phyloP scores from a whole-genome alignment of 1,140 invertebrate species.

The Chionoecetes opilio region DNA sequence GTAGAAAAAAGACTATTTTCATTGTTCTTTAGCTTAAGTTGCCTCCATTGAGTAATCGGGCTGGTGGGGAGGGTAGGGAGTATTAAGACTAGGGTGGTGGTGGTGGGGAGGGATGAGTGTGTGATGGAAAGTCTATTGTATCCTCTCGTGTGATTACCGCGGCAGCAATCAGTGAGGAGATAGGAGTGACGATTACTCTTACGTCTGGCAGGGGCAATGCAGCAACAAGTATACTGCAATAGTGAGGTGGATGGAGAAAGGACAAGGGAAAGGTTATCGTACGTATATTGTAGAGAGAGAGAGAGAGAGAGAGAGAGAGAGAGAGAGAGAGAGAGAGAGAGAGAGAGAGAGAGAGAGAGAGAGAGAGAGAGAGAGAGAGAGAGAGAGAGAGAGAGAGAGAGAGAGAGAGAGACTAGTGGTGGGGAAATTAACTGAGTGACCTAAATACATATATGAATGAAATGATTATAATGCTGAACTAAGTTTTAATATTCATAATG shows the following conservation, averaged over 20 bases:
- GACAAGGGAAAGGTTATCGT: neutral
- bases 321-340: too few species aligned
- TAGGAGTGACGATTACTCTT: neutral
- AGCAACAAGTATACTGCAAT: constrained; percentile 28
- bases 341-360: neutral
- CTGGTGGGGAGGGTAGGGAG: neutral
- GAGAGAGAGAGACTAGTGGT: neutral
- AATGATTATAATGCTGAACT: too few species aligned
- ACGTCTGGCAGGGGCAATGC: neutral
- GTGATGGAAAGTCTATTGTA: neutral
- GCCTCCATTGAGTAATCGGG: neutral
- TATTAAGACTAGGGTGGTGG: too few species aligned
- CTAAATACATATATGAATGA: neutral
- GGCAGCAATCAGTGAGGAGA: neutral
- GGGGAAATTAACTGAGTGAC: neutral
- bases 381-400: constrained; percentile 23
- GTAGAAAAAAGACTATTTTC: too few species aligned
- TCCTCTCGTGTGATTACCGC: constrained; percentile 5
- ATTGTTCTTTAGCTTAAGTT: too few species aligned
- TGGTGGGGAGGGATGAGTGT: too few species aligned
- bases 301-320: too few species aligned
- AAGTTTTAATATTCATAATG: neutral
- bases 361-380: neutral
- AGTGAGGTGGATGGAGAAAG: neutral
- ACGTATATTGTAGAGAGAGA: neutral